Evolutionary conservation across 64 coral and sea anemone species (phyloP).

Genomic region (Dendrophyllia cribrosa): DNA sequence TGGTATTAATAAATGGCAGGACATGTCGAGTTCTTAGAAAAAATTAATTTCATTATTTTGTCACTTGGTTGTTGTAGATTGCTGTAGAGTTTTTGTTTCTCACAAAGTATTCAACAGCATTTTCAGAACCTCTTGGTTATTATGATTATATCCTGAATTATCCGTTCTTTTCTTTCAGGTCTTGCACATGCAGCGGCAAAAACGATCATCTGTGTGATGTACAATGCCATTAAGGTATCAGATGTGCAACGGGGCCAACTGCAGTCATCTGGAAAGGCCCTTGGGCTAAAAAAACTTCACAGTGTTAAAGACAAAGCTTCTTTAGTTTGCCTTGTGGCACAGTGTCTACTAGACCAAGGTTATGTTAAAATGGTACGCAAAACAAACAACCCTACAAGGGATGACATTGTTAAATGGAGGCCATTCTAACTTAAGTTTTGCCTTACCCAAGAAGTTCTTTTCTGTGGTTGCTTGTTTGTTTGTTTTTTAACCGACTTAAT

Average conservation of each 20-base stretch:
- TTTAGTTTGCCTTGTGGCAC: not conserved
- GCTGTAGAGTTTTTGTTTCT: too few relatives aligned
- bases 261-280: not conserved
- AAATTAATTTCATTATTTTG: too few relatives aligned
- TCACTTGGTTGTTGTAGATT: too few relatives aligned
- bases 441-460: too few relatives aligned
- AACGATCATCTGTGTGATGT: not conserved
- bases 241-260: not conserved
- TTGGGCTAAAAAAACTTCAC: not conserved
- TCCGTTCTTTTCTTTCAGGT: not conserved
- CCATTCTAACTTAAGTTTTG: too few relatives aligned
- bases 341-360: not conserved
- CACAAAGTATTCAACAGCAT: too few relatives aligned
- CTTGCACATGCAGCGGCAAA: not conserved
- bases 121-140: too few relatives aligned
- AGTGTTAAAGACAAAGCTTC: not conserved
- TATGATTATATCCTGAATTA: too few relatives aligned
- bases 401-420: not conserved
- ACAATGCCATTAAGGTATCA: not conserved
- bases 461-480: too few relatives aligned
- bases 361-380: not conserved
- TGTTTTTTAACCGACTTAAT: too few relatives aligned
- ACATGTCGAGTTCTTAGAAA: too few relatives aligned
- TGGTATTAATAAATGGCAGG: too few relatives aligned
- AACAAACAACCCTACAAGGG: not conserved